Evolutionary conservation across 2,113 vertebrate genomes (phyloP), one percentile per base, ranked within the genome.

Genomic region (Muscicapa adusta): DNA sequence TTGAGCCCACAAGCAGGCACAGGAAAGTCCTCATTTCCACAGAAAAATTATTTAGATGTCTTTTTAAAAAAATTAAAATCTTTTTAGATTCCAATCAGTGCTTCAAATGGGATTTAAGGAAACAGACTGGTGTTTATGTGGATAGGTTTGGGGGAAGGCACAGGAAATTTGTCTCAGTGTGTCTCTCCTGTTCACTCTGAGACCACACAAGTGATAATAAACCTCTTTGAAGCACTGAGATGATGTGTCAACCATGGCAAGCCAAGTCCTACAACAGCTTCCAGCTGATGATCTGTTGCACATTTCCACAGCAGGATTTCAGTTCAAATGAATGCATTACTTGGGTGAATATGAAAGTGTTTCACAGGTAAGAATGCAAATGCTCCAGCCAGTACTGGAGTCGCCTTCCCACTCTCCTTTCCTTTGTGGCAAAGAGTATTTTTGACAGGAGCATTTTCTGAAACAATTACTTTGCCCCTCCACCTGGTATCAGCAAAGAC

Each of bases 71-170:
- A 3, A 1, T 36, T 2, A 8, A 63, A 29, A 33, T 18, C 5
- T 28, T 25, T 68, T 76, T 3, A 57, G 16, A 40, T 43, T 61
- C 12, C 10, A 57, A 12, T 51, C 8, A 15, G 8, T 13, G 5
- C 36, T 80, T 84, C 31, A 61, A 40, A 57, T 31, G 36, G 7
- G 11, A 50, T 74, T 65, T 66, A 40, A 48, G 36, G 63, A 57
- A 76, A 45, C 10, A 36, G 33, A 25, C 14, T 31, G 18, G 19
- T 2, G 42, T 70, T 82, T 83, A 33, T 14, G 14, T 45, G 17
- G 31, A 34, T 66, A 2, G 0, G 1, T 43, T 4, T 61, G 8
- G 4, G 9, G 8, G 3, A 1, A 86, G 22, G 36, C 14, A n/a
- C 17, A 54, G 20, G 19, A 83, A 74, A 56, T 0, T 0, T 40